phyloP scores from a whole-genome alignment of 2,888 invertebrate species.

The Hirtodrosophila confusa region DNA sequence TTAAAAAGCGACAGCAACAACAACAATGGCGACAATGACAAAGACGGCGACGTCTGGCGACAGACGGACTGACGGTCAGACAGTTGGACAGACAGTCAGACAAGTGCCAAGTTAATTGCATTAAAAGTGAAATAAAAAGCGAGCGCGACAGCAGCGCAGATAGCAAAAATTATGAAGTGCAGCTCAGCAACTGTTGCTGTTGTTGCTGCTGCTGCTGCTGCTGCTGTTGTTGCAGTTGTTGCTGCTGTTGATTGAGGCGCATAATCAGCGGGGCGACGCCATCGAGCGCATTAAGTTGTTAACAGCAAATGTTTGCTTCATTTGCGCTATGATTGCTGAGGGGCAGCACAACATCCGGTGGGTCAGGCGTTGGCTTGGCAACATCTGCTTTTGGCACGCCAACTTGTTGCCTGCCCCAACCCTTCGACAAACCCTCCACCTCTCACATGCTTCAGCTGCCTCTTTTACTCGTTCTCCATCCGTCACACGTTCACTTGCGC shows the following conservation, averaged over 20 bases:
- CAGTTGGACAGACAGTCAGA: constrained; percentile 44
- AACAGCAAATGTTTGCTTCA: constrained; percentile 81
- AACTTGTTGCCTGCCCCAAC: constrained; percentile 51
- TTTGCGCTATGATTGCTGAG: constrained; percentile 74
- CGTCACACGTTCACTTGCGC: constrained; percentile 53
- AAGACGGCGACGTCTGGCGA: constrained; percentile 54
- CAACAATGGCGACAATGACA: constrained; percentile 51
- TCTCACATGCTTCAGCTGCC: constrained; percentile 4
- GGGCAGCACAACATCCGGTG: constrained; percentile 67
- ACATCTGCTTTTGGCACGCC: constrained; percentile 35
- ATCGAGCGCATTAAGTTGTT: constrained; percentile 79
- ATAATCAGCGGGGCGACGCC: constrained; percentile 71
- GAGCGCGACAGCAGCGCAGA: constrained; percentile 70
- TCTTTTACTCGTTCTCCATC: constrained; percentile 27
- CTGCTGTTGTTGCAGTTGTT: constrained; percentile 32
- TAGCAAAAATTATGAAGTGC: constrained; percentile 79
- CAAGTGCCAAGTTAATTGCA: constrained; percentile 78
- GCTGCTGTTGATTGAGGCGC: constrained; percentile 75
- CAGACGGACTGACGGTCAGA: not conserved
- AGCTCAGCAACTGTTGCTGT: constrained; percentile 31
- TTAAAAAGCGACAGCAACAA: constrained; percentile 33
- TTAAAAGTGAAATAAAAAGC: constrained; percentile 78
- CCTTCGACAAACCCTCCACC: constrained; percentile 2
- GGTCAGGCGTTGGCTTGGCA: constrained; percentile 35
- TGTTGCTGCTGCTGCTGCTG: constrained; percentile 31